Evolutionary conservation across 2,113 vertebrate genomes (phyloP), one percentile per base, ranked within the genome.

Genomic region (Nestor notabilis): DNA sequence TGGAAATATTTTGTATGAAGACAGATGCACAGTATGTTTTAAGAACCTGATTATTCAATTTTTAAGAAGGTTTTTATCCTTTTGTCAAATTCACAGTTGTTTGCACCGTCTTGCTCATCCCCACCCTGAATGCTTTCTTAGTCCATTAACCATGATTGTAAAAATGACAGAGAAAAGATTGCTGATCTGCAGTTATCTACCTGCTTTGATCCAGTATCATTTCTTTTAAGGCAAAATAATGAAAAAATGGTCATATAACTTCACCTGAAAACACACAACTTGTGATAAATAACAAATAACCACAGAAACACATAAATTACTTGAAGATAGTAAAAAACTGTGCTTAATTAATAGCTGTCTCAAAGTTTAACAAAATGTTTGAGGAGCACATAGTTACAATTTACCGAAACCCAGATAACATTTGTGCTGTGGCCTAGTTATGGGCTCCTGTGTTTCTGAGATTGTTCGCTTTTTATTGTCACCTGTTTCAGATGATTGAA

Each of bases 1-100:
- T 91, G 24, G 17, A 95, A 76, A 71, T 37, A 20, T 49, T 96
- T 97, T 95, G 7, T 66, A 43, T 55, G 28, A 93, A 61, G 28
- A 72, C 29, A 64, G 17, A 23, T 25, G 18, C 35, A 61, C 4
- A 55, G 5, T 31, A 29, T 24, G 25, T 60, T 96, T 95, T 58
- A 82, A 66, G 12, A 61, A 63, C 46, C 29, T 3, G 10, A 52
- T 47, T 41, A 41, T 61, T 75, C 53, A 0, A 9, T 55, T 91
- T 78, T 80, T 23, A 50, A 63, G 33, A 69, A 5, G 3, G 2
- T 66, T 91, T 83, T 93, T 7, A 13, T 66, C 17, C 6, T 71
- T 87, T 55, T 53, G 18, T 79, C 17, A 76, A 66, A 39, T 9
- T 87, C 0, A 0, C 29, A 23, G 35, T 11, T 12, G 13, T 49